Evolutionary conservation across 2,888 invertebrate genomes (phyloP), one percentile per base, ranked within the genome.

Genomic region (Arenicola marina): DNA sequence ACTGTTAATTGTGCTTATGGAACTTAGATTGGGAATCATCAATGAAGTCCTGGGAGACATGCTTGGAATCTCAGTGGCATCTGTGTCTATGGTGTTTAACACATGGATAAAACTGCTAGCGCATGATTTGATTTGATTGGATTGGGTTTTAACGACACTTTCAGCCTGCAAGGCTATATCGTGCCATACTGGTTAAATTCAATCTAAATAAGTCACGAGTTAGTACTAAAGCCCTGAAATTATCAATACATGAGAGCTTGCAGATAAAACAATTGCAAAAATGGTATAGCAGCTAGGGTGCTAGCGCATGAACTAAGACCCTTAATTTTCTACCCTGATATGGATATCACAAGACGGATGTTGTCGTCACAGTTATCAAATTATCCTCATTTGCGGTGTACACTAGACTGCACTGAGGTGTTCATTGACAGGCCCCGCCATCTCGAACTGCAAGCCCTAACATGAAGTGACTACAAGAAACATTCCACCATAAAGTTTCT

Each of bases 391-490:
- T 46, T 59, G 2, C 45, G 62, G 21, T 62, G 56, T 29, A 65
- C 44, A 24, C 1, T 62, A 7, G 62, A 65, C 45, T 62, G 62
- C 44, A 65, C 59, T 21, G 62, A 65, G 59, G 31, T 65, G n/a
- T 70, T 58, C 33, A 66, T 68, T 45, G 64, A 70, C 33, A 63
- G 63, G 32, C 69, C 69, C 31, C 59, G 66, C n/a, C 63, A 71
- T 44, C 33, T 69, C 2, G 43, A 55, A 7, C 46, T 69, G 18
- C 71, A 70, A 29, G n/a, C 56, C 0, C 53, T 55, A 11, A 67
- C 67, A 11, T 71, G 65, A 67, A 61, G 62, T 51, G 67, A 71
- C 31, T 70, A 70, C 57, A 73, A 73, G 56, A 70, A 72, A 44
- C 68, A 70, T 56, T 69, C 68, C 59, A 73, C 71, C 15, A 18